Evolutionary conservation across 2,113 vertebrate genomes (phyloP), one percentile per base, ranked within the genome.

Genomic region (Rafetus swinhoei): DNA sequence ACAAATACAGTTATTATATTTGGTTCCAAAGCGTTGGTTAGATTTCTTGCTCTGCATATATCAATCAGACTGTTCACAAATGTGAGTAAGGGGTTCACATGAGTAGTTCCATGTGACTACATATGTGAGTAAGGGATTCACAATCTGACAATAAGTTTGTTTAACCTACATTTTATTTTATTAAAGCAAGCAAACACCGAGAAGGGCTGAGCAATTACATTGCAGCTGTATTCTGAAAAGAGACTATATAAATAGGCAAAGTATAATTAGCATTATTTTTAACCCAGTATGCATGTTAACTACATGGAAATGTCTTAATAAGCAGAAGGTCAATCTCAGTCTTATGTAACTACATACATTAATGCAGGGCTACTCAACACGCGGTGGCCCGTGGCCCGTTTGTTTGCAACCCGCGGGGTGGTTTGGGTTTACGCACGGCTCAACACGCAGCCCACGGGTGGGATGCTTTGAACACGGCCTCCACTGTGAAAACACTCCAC

Each of bases 151-250:
- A 69, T 35, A n/a, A 15, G 7, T 32, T 65, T 69, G 32, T 50
- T 57, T 50, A 77, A 50, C 22, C 50, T 35, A 22, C 22, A 56
- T 56, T 35, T 35, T 13, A 54, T 56, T 56, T 81, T 29, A 52
- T 45, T 27, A 27, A 79, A 79, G n/a, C 32, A 35, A 35, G 32
- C 32, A 69, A 69, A 35, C 8, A 7, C 32, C 7, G 39, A 76
- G 52, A 81, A 81, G 22, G 27, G 9, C 52, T 56, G 56, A 88
- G 45, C 29, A 9, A 27, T 13, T 53, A 2, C 32, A 83, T 0
- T 1, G 45, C 35, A 39, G 1, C 21, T 0, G 8, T 25, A 79
- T 15, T 39, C 0, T 0, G 2, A 0, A 45, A 21, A 2, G 24
- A 53, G 50, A 81, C 39, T 25, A 50, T 14, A 25, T 76, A 50